A percentile compares a stretch with the other conserved stretches of the same genome.
phyloP scores from a whole-genome alignment of 2,113 vertebrate genomes.

The Chauna torquata region DNA sequence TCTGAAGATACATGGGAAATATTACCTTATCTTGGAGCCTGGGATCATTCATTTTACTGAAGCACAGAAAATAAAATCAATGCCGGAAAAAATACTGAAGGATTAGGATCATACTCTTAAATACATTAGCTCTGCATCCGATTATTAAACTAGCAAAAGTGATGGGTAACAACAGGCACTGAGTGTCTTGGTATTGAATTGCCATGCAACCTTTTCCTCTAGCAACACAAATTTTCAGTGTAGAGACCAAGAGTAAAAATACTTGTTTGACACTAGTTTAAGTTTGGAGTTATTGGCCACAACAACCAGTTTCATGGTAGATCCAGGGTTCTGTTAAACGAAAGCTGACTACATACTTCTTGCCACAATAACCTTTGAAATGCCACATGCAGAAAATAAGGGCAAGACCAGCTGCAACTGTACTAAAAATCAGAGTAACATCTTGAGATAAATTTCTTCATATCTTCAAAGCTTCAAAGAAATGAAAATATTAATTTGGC shows the following conservation, averaged over 20 bases:
- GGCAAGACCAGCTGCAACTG: neutral
- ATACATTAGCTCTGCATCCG: neutral
- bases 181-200: neutral
- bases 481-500: neutral
- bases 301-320: neutral
- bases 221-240: neutral
- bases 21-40: too few species aligned
- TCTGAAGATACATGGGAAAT: neutral
- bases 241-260: neutral
- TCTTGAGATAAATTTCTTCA: neutral
- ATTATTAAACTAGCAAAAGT: neutral
- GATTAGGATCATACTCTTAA: neutral
- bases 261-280: neutral
- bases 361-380: neutral
- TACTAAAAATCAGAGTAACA: neutral
- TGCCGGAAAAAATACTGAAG: neutral
- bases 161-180: neutral
- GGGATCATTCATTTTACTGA: neutral
- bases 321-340: neutral
- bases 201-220: neutral
- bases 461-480: neutral
- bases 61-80: neutral
- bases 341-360: neutral
- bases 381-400: neutral
- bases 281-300: neutral